Evolutionary conservation across 2,888 invertebrate species (phyloP), one percentile per base, ranked within the genome.

Genomic region (Temnothorax unifasciatus): DNA sequence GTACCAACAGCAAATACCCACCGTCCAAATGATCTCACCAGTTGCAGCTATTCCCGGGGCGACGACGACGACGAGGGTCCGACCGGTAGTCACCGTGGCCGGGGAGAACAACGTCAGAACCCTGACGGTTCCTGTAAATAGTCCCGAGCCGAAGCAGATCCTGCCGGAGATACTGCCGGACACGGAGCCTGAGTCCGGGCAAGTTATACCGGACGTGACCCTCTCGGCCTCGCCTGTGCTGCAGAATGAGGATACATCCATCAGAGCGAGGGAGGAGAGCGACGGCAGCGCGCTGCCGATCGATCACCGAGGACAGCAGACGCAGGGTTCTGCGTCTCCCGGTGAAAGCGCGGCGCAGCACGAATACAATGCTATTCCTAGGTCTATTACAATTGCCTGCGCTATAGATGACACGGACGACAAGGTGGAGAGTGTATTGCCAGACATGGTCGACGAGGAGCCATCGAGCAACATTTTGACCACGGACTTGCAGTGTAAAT

Each of bases 1-100:
- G 92, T 96, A 96, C 91, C 96, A 96, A 88, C 96, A 96, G 86
- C 96, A 96, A 83, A 93, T 94, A 86, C 95, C 95, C 57, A 93
- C 94, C 29, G 95, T 96, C 57, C 95, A 95, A 85, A 95, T 96
- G 92, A 95, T 96, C 92, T 95, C 96, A 25, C 95, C 95, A 3
- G 94, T 95, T 25, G 90, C 95, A 66, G 91, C 95, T 63, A 92
- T 95, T 68, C 94, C 95, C 57, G 93, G 94, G 54, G 81, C 93
- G 21, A 29, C 0, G 54, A 81, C 93, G 21, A 11, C 0, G 90
- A 68, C 93, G 4, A 91, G 93, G 84, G 88, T 91, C 5, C 91
- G 92, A 29, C 91, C 93, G 15, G 91, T 93, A 47, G 91, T 88
- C 83, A 89, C 93, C 6, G 87, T 93, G 84, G 91, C 92, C 73